phyloP scores from a whole-genome alignment of 2,888 invertebrate genomes.

The Xylocampa areola region DNA sequence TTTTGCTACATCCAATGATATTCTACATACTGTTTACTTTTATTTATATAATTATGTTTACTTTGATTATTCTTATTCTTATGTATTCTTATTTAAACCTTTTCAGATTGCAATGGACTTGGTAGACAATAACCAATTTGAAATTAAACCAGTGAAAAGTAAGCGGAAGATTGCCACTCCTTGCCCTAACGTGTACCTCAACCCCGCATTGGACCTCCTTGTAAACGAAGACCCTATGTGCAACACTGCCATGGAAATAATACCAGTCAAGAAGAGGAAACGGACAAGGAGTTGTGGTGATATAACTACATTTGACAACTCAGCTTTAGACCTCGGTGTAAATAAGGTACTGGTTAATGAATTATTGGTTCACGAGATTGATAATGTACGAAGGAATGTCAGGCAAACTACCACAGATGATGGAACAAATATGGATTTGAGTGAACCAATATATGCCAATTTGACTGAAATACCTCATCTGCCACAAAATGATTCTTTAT shows the following conservation, averaged over 20 bases:
- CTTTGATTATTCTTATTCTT: no score
- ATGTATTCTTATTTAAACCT: conserved; percentile 4
- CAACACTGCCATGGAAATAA: conserved; percentile 86
- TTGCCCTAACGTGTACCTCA: conserved; percentile 80
- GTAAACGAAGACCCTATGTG: conserved; percentile 86
- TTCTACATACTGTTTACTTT: no score
- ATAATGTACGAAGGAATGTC: conserved; percentile 81
- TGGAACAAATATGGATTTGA: conserved; percentile 11
- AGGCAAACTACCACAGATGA: conserved; percentile 47
- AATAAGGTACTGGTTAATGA: conserved; percentile 79
- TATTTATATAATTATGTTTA: no score
- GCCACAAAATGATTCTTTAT: conserved; percentile 22
- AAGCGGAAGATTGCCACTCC: conserved; percentile 82
- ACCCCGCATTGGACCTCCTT: conserved; percentile 83
- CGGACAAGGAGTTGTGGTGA: conserved; percentile 78
- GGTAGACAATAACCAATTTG: conserved; percentile 85
- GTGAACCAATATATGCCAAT: conserved; percentile 78
- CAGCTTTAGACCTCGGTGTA: conserved; percentile 80
- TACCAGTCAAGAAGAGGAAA: conserved; percentile 81
- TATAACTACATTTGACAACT: conserved; percentile 81
- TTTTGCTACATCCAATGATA: no score
- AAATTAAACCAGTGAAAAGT: conserved; percentile 77
- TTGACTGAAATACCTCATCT: conserved; percentile 48
- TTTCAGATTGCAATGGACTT: conserved; percentile 72
- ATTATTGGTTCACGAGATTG: conserved; percentile 78